Conservation (phyloP, 2,888 invertebrate genomes). For the Dinocampus coccinellae region DNA sequence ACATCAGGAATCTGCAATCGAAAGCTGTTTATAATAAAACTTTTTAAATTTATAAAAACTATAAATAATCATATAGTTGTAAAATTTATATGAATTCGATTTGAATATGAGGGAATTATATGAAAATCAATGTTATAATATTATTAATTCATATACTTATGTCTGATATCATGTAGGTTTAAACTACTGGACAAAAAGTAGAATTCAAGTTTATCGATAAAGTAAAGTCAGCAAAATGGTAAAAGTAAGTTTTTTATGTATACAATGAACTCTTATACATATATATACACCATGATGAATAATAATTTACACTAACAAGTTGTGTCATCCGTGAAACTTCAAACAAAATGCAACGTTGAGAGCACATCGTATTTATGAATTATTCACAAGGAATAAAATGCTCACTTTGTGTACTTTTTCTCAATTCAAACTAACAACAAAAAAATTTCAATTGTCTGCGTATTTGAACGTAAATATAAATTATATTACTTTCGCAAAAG, state of each 20-base stretch:
- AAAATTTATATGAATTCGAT: neutral
- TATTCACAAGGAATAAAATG: conserved; percentile 11
- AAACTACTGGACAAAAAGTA: neutral
- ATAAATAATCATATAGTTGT: too few relatives aligned
- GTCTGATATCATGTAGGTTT: neutral
- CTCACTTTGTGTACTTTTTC: conserved; percentile 2
- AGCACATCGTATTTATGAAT: conserved; percentile 20
- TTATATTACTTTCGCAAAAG: neutral
- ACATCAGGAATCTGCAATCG: neutral
- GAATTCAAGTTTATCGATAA: neutral
- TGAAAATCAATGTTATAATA: too few relatives aligned
- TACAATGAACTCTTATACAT: neutral
- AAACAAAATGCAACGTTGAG: neutral
- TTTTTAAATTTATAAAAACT: neutral
- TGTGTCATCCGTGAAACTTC: neutral
- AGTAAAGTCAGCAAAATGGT: neutral
- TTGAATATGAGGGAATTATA: neutral
- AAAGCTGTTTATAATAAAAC: neutral
- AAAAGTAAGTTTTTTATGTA: neutral
- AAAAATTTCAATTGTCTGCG: neutral
- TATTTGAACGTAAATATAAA: neutral
- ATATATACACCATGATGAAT: neutral
- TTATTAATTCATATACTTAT: neutral
- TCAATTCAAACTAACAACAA: conserved; percentile 2
- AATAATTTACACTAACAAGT: neutral